Evolutionary conservation across 1,140 invertebrate genomes (phyloP).

Genomic region (Lucilia cuprina): DNA sequence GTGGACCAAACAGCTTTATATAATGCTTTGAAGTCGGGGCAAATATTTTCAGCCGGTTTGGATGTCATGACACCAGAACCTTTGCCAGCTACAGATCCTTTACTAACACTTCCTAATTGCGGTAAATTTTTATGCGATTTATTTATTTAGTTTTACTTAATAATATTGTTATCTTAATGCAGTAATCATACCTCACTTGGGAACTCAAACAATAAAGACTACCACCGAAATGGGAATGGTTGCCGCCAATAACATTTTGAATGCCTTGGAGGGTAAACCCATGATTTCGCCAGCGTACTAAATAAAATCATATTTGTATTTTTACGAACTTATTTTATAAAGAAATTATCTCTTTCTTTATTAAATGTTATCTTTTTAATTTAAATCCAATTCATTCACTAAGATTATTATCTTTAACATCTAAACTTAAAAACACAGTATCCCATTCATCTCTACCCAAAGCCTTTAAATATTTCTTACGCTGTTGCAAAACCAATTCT

Average conservation of each 20-base stretch:
- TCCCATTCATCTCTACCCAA: slow-evolving; percentile 82
- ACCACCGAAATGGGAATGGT: slow-evolving; percentile 79
- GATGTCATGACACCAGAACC: slow-evolving; percentile 93
- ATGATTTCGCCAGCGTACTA: slow-evolving; percentile 67
- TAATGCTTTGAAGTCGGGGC: slow-evolving; percentile 72
- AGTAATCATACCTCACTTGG: slow-evolving; percentile 87
- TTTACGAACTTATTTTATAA: too few relatives aligned
- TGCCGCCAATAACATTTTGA: slow-evolving; percentile 82
- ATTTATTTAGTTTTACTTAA: slow-evolving; percentile 2
- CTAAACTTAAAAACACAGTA: slow-evolving; percentile 72
- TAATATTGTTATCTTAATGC: slow-evolving; percentile 54
- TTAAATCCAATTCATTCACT: slow-evolving; percentile 8
- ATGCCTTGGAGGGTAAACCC: slow-evolving; percentile 73
- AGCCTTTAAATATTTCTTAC: slow-evolving; percentile 76
- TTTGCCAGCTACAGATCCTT: slow-evolving; percentile 75
- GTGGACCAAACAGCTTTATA: slow-evolving; percentile 80
- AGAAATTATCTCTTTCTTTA: too few relatives aligned
- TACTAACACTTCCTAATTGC: slow-evolving; percentile 80
- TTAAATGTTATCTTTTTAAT: too few relatives aligned
- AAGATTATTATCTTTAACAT: slow-evolving; percentile 64
- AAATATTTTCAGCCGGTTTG: slow-evolving; percentile 85
- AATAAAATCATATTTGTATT: not conserved
- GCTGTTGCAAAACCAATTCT: slow-evolving; percentile 78
- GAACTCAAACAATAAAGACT: slow-evolving; percentile 81
- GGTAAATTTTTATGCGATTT: slow-evolving; percentile 64